phyloP scores from a whole-genome alignment of 2,113 vertebrate genomes.

The Phaethornis superciliosus region DNA sequence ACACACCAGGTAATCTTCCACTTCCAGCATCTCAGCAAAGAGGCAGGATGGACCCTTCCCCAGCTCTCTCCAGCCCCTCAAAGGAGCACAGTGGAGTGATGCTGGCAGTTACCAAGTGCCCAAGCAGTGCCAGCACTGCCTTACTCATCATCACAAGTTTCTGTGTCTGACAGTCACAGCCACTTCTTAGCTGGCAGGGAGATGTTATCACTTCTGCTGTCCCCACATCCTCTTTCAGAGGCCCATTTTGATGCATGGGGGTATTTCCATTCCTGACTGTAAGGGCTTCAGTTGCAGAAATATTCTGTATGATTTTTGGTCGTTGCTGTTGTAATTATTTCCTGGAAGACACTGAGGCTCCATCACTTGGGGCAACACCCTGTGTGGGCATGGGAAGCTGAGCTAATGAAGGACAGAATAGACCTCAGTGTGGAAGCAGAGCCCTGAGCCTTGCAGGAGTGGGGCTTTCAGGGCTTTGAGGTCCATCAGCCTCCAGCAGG shows the following conservation, averaged over 20 bases:
- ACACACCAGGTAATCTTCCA: background rate
- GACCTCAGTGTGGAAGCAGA: background rate
- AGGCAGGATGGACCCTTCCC: background rate
- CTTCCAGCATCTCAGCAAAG: background rate
- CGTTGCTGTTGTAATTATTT: background rate
- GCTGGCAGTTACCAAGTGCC: background rate
- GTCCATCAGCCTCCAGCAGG: background rate
- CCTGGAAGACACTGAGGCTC: background rate
- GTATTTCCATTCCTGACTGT: background rate
- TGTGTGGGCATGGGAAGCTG: background rate
- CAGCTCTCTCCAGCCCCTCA: background rate
- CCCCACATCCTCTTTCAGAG: slow-evolving; percentile 1
- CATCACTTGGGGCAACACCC: background rate
- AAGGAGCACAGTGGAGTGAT: background rate
- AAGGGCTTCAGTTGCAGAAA: background rate
- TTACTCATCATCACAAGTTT: background rate
- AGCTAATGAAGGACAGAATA: background rate
- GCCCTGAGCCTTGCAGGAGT: background rate
- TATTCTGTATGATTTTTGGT: background rate
- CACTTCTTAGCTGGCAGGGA: background rate
- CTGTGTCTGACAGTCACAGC: background rate
- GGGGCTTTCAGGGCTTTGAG: background rate
- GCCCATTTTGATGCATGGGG: background rate
- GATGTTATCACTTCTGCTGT: background rate
- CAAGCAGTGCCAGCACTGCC: background rate